Conservation (phyloP, 1,140 invertebrate genomes). For the Andricus grossulariae region DNA sequence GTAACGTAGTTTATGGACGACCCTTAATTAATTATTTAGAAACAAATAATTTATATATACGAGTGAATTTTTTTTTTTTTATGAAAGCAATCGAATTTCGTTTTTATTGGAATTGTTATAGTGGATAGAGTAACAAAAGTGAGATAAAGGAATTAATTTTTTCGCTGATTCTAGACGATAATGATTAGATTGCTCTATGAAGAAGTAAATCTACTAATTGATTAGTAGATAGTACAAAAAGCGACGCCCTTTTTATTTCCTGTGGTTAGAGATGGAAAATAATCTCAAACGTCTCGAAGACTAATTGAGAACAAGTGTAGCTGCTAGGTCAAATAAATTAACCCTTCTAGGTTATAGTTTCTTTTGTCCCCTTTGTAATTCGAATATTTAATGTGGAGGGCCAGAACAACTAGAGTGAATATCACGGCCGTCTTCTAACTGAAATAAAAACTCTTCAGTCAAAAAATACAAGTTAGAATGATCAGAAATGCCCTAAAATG, state of each 20-base stretch:
- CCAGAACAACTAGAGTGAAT: neutral
- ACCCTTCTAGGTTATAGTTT: conserved; percentile 50
- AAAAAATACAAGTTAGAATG: too few relatives aligned
- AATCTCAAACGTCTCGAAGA: neutral
- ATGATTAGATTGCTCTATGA: neutral
- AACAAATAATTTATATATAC: too few relatives aligned
- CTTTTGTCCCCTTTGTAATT: conserved; percentile 24
- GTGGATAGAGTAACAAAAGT: too few relatives aligned
- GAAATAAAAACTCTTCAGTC: neutral
- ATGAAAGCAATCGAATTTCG: too few relatives aligned
- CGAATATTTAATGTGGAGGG: conserved; percentile 28
- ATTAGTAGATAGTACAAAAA: neutral
- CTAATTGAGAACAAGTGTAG: conserved; percentile 58
- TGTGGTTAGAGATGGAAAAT: conserved; percentile 31
- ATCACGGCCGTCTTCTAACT: neutral
- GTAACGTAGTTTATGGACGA: too few relatives aligned
- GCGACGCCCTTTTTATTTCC: conserved; percentile 27
- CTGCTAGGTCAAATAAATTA: conserved; percentile 68
- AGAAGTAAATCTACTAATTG: neutral
- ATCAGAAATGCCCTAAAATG: too few relatives aligned
- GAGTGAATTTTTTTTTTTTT: too few relatives aligned
- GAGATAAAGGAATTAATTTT: too few relatives aligned
- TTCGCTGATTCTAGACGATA: too few relatives aligned
- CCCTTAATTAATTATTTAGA: too few relatives aligned
- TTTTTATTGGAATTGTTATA: too few relatives aligned